phyloP scores from a whole-genome alignment of 2,113 vertebrate genomes.

The Ctenodactylus gundi region DNA sequence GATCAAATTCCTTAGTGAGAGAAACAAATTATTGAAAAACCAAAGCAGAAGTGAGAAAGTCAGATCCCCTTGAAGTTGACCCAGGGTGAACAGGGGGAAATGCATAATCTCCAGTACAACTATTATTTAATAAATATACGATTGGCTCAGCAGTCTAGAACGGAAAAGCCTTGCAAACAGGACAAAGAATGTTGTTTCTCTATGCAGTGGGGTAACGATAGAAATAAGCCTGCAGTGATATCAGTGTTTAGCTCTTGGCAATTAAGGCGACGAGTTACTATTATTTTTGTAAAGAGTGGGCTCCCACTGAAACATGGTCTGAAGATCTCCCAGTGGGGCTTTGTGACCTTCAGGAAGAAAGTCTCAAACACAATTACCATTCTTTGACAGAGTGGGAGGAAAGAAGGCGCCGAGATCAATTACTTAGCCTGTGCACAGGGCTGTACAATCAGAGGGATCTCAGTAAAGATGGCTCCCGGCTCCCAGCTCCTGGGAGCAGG shows the following conservation, averaged over 20 bases:
- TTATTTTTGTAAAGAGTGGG: background rate
- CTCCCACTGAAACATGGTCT: background rate
- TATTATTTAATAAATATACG: background rate
- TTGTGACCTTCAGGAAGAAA: background rate
- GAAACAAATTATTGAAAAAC: background rate
- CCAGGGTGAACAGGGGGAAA: background rate
- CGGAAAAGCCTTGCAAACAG: background rate
- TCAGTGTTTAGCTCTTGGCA: background rate
- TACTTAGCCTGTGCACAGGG: background rate
- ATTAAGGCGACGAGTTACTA: background rate
- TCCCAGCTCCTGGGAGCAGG: too few relatives aligned
- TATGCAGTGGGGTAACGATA: background rate
- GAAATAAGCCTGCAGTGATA: background rate
- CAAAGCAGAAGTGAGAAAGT: background rate
- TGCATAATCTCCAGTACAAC: background rate
- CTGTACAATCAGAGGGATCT: background rate
- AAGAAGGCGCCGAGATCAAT: background rate
- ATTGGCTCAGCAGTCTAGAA: background rate
- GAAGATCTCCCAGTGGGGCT: background rate
- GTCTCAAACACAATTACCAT: slow-evolving; percentile 1
- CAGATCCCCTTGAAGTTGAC: background rate
- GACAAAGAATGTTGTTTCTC: background rate
- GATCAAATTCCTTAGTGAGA: background rate
- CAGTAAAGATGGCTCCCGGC: background rate
- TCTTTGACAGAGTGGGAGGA: background rate